A percentile compares a stretch with the other conserved stretches of the same genome.
These are phyloP conservation scores for Hylaeus anthracinus DNA, from an alignment of 1,140 invertebrate genomes.

Conservation along the genomic window DNA sequence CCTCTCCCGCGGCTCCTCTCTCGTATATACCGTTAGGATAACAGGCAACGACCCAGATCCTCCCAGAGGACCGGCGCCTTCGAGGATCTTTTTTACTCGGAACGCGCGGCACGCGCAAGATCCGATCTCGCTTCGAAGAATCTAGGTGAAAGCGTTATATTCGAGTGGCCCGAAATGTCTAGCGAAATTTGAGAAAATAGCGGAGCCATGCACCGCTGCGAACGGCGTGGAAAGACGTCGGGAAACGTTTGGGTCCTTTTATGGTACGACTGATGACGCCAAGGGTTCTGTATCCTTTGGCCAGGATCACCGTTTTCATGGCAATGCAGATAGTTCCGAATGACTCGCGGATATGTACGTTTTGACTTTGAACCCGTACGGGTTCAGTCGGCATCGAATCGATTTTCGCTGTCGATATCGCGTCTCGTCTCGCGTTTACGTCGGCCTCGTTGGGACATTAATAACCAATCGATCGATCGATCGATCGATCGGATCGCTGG, in stretches of 20 bases:
- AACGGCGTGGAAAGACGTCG: too few relatives aligned
- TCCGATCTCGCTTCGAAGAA: not conserved
- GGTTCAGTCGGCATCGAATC: not conserved
- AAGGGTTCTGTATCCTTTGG: too few relatives aligned
- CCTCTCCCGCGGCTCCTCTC: not conserved
- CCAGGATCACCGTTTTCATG: too few relatives aligned
- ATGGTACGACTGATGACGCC: too few relatives aligned
- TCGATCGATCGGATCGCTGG: not conserved
- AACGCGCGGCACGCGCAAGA: slow-evolving; percentile 7
- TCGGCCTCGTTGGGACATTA: not conserved
- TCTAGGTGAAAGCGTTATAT: slow-evolving; percentile 50
- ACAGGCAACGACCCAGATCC: slow-evolving; percentile 56
- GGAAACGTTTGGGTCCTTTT: too few relatives aligned
- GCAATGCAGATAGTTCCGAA: too few relatives aligned
- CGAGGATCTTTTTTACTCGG: slow-evolving; percentile 32
- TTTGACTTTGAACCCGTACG: too few relatives aligned
- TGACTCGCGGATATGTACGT: too few relatives aligned
- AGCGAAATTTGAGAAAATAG: too few relatives aligned
- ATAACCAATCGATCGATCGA: not conserved
- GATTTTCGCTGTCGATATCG: not conserved
- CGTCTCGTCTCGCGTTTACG: not conserved
- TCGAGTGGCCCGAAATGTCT: not conserved
- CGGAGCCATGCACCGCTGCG: too few relatives aligned
- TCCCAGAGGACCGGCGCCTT: slow-evolving; percentile 32
- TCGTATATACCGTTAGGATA: slow-evolving; percentile 59